Percentiles rank a stretch among this genome's conserved stretches.
Evolutionary conservation across 2,797 vertebrate species (phyloP).

Genomic region (Fistularia tabacaria): DNA sequence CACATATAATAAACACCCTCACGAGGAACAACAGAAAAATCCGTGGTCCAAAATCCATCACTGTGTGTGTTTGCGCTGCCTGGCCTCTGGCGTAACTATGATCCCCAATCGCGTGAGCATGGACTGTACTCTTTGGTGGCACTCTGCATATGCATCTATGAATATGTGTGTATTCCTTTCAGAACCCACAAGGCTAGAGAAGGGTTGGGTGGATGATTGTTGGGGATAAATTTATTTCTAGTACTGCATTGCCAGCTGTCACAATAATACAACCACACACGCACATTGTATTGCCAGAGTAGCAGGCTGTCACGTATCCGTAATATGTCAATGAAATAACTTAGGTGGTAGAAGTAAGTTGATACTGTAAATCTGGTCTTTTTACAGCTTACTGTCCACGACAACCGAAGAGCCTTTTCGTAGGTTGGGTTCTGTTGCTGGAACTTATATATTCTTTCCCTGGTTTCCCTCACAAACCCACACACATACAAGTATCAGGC

Average conservation of each 20-base stretch:
- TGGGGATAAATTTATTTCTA: conserved; percentile 60
- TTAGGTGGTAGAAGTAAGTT: no score
- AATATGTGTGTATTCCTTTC: conserved; percentile 12
- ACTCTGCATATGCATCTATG: conserved; percentile 12
- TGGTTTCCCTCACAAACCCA: conserved; percentile 12
- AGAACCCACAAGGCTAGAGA: background rate
- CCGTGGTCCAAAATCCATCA: conserved; percentile 52
- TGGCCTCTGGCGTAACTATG: conserved; percentile 28
- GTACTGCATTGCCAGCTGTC: conserved; percentile 75
- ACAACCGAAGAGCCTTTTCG: conserved; percentile 23
- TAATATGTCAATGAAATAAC: no score
- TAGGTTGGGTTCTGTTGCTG: conserved; percentile 6
- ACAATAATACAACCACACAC: conserved; percentile 24
- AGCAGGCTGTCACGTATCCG: no score
- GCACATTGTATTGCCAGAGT: background rate
- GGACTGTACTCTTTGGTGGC: conserved; percentile 23
- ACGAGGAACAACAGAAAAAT: conserved; percentile 32
- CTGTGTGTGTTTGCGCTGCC: conserved; percentile 6
- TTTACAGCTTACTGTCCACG: conserved; percentile 36
- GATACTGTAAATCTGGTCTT: conserved; percentile 17
- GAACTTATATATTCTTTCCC: conserved; percentile 27
- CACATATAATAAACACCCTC: conserved; percentile 38
- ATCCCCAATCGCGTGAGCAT: conserved; percentile 23
- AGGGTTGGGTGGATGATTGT: conserved; percentile 43
- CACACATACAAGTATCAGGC: conserved; percentile 7